Evolutionary conservation across 2,888 invertebrate genomes (phyloP).

Genomic region (Formica aserva): DNA sequence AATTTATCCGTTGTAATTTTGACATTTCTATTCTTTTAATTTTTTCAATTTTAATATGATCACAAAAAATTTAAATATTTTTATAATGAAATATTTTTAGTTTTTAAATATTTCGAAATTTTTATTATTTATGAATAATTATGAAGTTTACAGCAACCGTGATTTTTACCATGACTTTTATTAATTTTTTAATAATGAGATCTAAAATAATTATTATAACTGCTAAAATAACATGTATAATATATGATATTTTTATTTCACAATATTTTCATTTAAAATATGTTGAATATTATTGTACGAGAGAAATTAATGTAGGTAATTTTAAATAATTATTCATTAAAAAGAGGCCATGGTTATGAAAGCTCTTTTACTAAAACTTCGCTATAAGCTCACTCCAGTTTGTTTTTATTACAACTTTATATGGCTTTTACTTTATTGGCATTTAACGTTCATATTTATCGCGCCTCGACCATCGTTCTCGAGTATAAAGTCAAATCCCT

Average conservation of each 20-base stretch:
- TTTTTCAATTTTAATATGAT: neutral
- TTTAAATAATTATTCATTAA: neutral
- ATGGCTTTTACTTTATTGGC: neutral
- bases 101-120: neutral
- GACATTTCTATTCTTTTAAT: neutral
- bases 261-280: neutral
- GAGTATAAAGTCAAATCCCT: neutral
- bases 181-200: neutral
- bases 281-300: neutral
- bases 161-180: neutral
- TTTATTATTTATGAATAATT: constrained; percentile 9
- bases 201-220: neutral
- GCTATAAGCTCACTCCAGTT: neutral
- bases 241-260: neutral
- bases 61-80: neutral
- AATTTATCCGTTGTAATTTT: neutral
- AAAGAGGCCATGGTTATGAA: neutral
- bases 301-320: neutral
- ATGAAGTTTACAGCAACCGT: neutral
- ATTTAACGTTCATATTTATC: constrained; percentile 17
- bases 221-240: neutral
- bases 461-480: neutral
- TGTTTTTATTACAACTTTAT: constrained; percentile 6
- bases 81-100: too few species aligned
- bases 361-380: neutral